A percentile compares a stretch with the other conserved stretches of the same genome.
These are phyloP conservation scores for Clitarchus hookeri DNA, from an alignment of 2,888 invertebrate genomes.

Conservation along the genomic window DNA sequence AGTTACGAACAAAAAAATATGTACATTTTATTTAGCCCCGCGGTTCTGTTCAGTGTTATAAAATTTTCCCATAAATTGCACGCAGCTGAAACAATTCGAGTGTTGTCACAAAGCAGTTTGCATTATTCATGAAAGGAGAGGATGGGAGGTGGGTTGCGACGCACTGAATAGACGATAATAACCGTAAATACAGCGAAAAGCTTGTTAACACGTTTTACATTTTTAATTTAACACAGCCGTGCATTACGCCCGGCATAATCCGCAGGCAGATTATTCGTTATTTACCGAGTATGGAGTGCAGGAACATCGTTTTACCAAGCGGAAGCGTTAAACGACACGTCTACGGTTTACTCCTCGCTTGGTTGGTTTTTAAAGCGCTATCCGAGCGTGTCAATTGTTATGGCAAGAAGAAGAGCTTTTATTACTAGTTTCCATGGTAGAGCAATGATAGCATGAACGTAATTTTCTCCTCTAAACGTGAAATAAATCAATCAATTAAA, in stretches of 20 bases:
- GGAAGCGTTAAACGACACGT: too few relatives aligned
- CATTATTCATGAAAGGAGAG: neutral
- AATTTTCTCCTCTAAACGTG: too few relatives aligned
- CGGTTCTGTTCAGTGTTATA: neutral
- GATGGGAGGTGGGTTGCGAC: neutral
- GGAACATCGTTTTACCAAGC: too few relatives aligned
- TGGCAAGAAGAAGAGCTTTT: too few relatives aligned
- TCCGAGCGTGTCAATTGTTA: too few relatives aligned
- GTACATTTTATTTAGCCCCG: too few relatives aligned
- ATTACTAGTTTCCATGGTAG: too few relatives aligned
- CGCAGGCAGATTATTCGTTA: neutral
- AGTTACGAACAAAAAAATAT: too few relatives aligned
- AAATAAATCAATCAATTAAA: too few relatives aligned
- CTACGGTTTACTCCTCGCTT: too few relatives aligned
- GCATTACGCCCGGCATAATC: neutral
- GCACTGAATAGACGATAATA: neutral
- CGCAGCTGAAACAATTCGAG: neutral
- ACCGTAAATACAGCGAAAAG: constrained; percentile 6
- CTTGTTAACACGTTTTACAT: constrained; percentile 9
- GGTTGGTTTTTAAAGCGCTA: too few relatives aligned
- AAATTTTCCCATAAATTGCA: neutral
- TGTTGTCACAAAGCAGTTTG: neutral
- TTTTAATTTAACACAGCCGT: neutral
- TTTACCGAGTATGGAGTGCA: neutral
- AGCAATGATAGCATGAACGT: too few relatives aligned